Evolutionary conservation across 1,140 invertebrate species (phyloP).

Genomic region (Apis mellifera): DNA sequence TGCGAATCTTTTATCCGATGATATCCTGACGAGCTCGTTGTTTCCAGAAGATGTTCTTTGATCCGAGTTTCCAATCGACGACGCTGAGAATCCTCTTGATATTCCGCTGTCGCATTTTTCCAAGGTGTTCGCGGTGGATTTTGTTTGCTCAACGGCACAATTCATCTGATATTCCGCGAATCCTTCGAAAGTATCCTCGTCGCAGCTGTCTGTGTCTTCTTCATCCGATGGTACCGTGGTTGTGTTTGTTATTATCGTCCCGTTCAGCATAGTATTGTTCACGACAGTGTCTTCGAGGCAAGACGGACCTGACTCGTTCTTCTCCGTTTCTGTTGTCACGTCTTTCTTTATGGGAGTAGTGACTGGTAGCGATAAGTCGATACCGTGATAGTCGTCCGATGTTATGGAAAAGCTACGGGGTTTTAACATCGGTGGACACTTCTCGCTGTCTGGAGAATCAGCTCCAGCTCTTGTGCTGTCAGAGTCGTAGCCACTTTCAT

Average conservation of each 20-base stretch:
- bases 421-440: constrained; percentile 67
- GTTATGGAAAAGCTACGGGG: constrained; percentile 72
- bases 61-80: not conserved
- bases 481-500: constrained; percentile 86
- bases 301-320: not conserved
- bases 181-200: constrained; percentile 65
- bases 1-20: not conserved
- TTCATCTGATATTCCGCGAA: constrained; percentile 34
- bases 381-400: constrained; percentile 71
- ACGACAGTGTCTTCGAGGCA: constrained; percentile 4
- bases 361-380: constrained; percentile 64
- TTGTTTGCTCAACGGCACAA: not conserved
- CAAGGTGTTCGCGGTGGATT: not conserved
- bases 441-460: constrained; percentile 81
- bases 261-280: constrained; percentile 27
- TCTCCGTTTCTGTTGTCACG: not conserved
- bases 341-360: not conserved
- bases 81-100: not conserved
- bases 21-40: not conserved
- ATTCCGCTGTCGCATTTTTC: not conserved
- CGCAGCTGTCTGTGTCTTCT: constrained; percentile 66
- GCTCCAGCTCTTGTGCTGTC: constrained; percentile 84
- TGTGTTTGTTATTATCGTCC: constrained; percentile 47
- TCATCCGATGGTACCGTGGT: constrained; percentile 62
- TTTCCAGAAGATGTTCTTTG: not conserved